Conservation (phyloP, 2,888 invertebrate species). For the Eurois occulta region DNA sequence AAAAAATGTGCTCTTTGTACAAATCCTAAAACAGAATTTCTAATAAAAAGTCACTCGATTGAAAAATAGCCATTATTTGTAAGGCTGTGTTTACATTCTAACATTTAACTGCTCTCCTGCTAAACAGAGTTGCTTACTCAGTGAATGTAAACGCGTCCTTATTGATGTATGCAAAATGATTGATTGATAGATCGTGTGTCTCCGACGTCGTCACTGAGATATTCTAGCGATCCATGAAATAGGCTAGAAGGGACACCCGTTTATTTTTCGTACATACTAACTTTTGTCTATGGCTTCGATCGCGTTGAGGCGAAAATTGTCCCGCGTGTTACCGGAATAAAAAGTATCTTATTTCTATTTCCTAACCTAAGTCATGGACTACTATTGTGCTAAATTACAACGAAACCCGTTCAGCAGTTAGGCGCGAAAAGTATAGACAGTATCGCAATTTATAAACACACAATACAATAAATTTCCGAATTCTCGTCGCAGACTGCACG, state of each 20-base stretch:
- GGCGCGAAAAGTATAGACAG: too few relatives aligned
- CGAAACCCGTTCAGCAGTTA: too few relatives aligned
- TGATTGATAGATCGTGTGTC: slow-evolving; percentile 36
- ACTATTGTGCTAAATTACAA: too few relatives aligned
- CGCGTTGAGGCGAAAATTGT: not conserved
- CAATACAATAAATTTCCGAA: too few relatives aligned
- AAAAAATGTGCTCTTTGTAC: too few relatives aligned
- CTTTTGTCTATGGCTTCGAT: not conserved
- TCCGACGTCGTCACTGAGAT: slow-evolving; percentile 4
- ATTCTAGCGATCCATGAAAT: not conserved
- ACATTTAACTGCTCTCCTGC: not conserved
- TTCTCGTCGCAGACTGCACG: not conserved
- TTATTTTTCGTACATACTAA: slow-evolving; percentile 11
- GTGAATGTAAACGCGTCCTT: not conserved
- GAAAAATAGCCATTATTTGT: not conserved
- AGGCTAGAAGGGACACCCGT: not conserved
- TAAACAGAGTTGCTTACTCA: not conserved
- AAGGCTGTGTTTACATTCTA: not conserved
- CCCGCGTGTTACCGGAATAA: not conserved
- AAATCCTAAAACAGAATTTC: not conserved
- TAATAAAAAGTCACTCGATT: not conserved
- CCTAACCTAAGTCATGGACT: too few relatives aligned
- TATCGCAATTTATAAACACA: too few relatives aligned
- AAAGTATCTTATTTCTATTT: too few relatives aligned
- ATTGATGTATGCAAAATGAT: slow-evolving; percentile 33